These are phyloP conservation scores for Eciton burchellii DNA, from an alignment of 1,140 invertebrate species.

Conservation along the genomic window DNA sequence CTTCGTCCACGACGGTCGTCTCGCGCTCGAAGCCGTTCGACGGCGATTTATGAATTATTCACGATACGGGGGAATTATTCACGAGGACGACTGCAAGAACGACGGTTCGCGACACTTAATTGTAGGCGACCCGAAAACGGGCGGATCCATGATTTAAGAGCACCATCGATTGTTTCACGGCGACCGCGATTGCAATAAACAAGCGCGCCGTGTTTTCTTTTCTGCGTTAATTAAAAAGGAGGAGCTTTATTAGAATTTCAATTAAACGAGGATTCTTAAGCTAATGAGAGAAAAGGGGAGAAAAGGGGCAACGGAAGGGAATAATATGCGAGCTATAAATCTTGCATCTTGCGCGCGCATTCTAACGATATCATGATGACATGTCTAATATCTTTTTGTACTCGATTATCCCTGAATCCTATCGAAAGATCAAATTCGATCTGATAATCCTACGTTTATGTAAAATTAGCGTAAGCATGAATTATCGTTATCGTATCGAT, in stretches of 20 bases:
- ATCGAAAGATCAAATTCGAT: neutral
- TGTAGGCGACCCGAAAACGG: slow-evolving; percentile 41
- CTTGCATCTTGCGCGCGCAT: too few species aligned
- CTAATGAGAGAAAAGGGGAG: neutral
- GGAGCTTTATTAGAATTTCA: too few species aligned
- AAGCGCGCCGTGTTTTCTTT: slow-evolving; percentile 2
- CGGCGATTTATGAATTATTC: slow-evolving; percentile 71
- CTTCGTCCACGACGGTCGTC: neutral
- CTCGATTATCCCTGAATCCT: neutral
- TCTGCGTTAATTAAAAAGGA: slow-evolving; percentile 27
- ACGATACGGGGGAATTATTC: slow-evolving; percentile 58
- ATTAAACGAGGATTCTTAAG: neutral
- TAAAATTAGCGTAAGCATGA: too few species aligned
- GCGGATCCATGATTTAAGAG: slow-evolving; percentile 52
- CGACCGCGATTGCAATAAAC: slow-evolving; percentile 7
- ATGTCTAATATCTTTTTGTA: neutral
- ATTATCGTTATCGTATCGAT: too few species aligned
- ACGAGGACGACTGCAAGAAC: slow-evolving; percentile 36
- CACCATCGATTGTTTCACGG: neutral
- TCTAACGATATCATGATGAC: neutral
- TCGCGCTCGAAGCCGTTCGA: slow-evolving; percentile 18
- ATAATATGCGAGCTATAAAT: too few species aligned
- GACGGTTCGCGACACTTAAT: slow-evolving; percentile 44
- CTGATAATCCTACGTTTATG: neutral
- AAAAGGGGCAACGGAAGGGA: neutral